Evolutionary conservation across 2,888 invertebrate species (phyloP).

Genomic region (Nemotelus pantherinus): DNA sequence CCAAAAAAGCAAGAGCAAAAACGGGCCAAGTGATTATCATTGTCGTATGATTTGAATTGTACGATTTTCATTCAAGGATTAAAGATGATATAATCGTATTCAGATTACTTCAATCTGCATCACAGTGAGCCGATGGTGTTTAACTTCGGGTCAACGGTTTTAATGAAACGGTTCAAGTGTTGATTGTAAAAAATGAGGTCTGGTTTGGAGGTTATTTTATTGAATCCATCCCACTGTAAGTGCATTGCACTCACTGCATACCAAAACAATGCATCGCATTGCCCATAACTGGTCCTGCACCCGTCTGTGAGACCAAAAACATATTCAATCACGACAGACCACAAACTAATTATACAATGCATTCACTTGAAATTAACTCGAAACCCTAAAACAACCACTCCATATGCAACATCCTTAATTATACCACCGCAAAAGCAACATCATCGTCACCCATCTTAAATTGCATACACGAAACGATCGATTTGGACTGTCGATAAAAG

Average conservation of each 20-base stretch:
- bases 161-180: too few species aligned
- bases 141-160: too few species aligned
- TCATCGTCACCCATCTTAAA: constrained; percentile 1
- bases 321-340: neutral
- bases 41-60: neutral
- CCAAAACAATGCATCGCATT: too few species aligned
- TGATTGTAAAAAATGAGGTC: too few species aligned
- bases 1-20: too few species aligned
- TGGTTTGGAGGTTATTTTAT: too few species aligned
- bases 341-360: constrained; percentile 35
- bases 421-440: constrained; percentile 30
- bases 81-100: constrained; percentile 17
- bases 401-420: constrained; percentile 34
- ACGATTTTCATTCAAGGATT: constrained; percentile 38
- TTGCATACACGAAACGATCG: neutral
- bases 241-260: too few species aligned
- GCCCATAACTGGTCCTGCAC: neutral
- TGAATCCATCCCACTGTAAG: too few species aligned
- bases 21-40: constrained; percentile 31
- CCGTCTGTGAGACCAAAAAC: neutral
- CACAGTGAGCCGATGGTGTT: too few species aligned
- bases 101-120: too few species aligned
- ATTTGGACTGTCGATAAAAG: neutral
- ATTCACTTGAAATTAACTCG: neutral
- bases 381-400: constrained; percentile 17